Evolutionary conservation across 2,888 invertebrate genomes (phyloP), one percentile per base, ranked within the genome.

Genomic region (Orchesellides sinensis): DNA sequence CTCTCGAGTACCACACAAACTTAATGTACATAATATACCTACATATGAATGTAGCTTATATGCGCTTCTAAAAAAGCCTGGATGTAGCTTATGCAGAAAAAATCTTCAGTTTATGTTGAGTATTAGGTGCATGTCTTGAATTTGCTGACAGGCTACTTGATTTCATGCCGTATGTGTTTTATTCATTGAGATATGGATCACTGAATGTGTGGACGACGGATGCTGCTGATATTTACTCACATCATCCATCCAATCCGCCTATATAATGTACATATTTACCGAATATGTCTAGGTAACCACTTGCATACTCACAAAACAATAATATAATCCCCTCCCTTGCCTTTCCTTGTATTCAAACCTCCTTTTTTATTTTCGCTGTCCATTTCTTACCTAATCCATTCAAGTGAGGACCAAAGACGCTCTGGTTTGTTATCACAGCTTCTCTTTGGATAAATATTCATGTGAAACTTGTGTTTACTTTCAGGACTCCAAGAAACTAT

Each of bases 381-480:
- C 54, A 54, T 6, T 54, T 49, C 17, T 40, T 40, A 2, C n/a
- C 40, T 2, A 66, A 66, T 21, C 59, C 63, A 70, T 78, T 65
- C 65, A 70, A 40, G 52, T 27, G 63, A 61, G 47, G 45, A 80
- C 59, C 65, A 27, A 63, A 63, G 63, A 27, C 23, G 40, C 52
- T 69, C 52, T 69, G 61, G 61, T 79, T 79, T 80, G 73, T 80
- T 80, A 73, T 72, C 73, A 35, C 35, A 80, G 73, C 45, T 72
- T 23, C 63, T 72, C 66, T 56, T 56, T 80, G 68, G 49, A 80
- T 80, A 80, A 80, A 80, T 80, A 80, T 80, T 80, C 80, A 80
- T 80, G 72, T 66, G 73, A 80, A 80, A 73, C 66, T 80, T 72
- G 65, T 80, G 80, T 80, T 80, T 72, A 80, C 80, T 80, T 73